Evolutionary conservation across 2,797 vertebrate genomes (phyloP), one percentile per base, ranked within the genome.

Genomic region (Neomorphus geoffroyi): DNA sequence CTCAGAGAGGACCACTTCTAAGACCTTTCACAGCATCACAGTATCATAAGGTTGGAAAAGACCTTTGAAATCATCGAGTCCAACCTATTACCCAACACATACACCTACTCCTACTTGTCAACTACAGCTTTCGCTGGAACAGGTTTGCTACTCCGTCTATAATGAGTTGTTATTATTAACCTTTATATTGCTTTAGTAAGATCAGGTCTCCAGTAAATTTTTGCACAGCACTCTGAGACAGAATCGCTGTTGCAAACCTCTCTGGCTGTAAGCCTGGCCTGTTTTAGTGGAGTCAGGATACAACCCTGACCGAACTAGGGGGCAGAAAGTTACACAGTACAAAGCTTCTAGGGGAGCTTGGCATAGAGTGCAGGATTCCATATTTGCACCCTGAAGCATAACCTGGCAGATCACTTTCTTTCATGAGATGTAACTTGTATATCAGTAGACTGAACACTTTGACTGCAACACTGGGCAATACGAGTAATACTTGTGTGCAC

Each of bases 161-260:
- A 65, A 65, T 41, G 35, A 90, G 46, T 84, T 84, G 70, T 69
- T 89, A 57, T 67, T 82, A 27, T 43, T 84, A 79, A 82, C 32
- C 12, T 73, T 77, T 62, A 32, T 45, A 86, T 32, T 91, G n/a
- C 27, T 79, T 86, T 45, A 84, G 51, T 10, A 85, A 89, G 37
- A 87, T 70, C 71, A 69, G 22, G 13, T 17, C 27, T 50, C n/a
- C 62, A 41, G 48, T 65, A 92, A 65, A 65, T 66, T 79, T 90
- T 84, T 79, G n/a, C 48, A 41, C 10, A 61, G 11, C 19, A 7
- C 27, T 64, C 30, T 27, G n/a, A 65, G 46, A 35, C 22, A 45
- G 30, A 81, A 75, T 50, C 27, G 24, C 71, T 62, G 7, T 70
- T 62, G n/a, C 62, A 70, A 43, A n/a, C 2, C 32, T 71, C 48